Evolutionary conservation across 2,113 vertebrate genomes (phyloP), one percentile per base, ranked within the genome.

Genomic region (Rhadina sibilatrix): DNA sequence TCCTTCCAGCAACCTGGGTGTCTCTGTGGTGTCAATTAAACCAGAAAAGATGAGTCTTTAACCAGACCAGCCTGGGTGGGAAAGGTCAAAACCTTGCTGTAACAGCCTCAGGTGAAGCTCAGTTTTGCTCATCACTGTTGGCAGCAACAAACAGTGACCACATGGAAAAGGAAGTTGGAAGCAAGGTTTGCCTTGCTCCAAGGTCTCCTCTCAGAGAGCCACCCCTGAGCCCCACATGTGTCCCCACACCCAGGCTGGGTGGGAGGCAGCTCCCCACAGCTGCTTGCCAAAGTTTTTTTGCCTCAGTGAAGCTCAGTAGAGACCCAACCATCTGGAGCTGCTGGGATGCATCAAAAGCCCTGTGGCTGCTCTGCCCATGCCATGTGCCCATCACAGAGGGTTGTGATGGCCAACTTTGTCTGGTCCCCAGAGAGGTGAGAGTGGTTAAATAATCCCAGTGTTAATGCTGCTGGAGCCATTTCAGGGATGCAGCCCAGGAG

Each of bases 181-280:
- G 15, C 21, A 47, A 82, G 53, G 27, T 56, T 44, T 75, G 20
- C 11, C 77, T 49, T 65, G 20, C 31, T 64, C n/a, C 49, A 64
- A 38, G n/a, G 38, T 71, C 35, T 70, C 33, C 52, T 63, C 30
- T 24, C 2, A 4, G 33, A 60, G 37, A 93, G n/a, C 33, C 2
- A 0, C 6, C 40, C 54, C 50, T 10, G 27, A 74, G 77, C 64
- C 77, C 52, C 23, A 3, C 1, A 1, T 0, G 0, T 12, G 30
- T 42, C 65, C 50, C 37, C 8, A 3, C 25, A 38, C 15, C 1
- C 3, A 15, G 30, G 53, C 18, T 1, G 4, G 40, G 38, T 25
- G 5, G 31, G 9, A 52, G 49, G 63, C 80, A 91, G 80, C 57
- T 89, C 80, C 83, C 6, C 10, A n/a, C 33, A 38, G 71, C 40